Percentiles rank a stretch among this genome's conserved stretches.
These are phyloP conservation scores for Piezodorus guildinii DNA, from an alignment of 1,140 invertebrate species.

Conservation along the genomic window DNA sequence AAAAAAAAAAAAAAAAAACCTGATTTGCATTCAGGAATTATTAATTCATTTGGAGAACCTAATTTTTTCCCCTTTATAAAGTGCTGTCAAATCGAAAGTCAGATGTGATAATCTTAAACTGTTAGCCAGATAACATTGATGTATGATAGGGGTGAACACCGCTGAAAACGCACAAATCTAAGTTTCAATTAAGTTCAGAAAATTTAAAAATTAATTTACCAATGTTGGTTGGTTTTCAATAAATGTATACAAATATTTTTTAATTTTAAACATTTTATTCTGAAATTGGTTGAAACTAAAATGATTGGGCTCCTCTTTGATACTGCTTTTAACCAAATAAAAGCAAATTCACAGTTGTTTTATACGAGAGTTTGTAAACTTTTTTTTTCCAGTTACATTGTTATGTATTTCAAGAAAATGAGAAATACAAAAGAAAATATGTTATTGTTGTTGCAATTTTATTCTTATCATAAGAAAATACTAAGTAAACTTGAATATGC, in stretches of 20 bases:
- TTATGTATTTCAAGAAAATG: constrained; percentile 2
- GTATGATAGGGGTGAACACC: constrained; percentile 1
- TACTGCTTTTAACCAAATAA: not conserved
- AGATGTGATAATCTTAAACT: constrained; percentile 11
- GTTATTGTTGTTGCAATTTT: constrained; percentile 26
- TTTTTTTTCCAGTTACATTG: too few relatives aligned
- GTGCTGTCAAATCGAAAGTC: not conserved
- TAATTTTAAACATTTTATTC: not conserved
- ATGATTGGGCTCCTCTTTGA: constrained; percentile 2
- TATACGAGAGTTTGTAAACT: too few relatives aligned
- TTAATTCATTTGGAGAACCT: not conserved
- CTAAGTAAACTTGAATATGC: constrained; percentile 22
- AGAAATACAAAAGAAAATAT: constrained; percentile 17
- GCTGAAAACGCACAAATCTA: constrained; percentile 5
- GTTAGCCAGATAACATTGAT: not conserved
- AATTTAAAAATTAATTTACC: not conserved
- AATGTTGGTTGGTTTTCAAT: not conserved
- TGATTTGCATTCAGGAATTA: not conserved
- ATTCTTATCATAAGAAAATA: constrained; percentile 25
- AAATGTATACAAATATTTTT: not conserved
- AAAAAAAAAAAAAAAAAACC: too few relatives aligned
- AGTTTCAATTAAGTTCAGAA: constrained; percentile 12
- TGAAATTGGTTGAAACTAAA: constrained; percentile 8
- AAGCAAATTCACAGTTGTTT: too few relatives aligned
- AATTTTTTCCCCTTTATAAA: not conserved